Evolutionary conservation across 1,140 invertebrate species (phyloP).

Genomic region (Rhizoglyphus robini): DNA sequence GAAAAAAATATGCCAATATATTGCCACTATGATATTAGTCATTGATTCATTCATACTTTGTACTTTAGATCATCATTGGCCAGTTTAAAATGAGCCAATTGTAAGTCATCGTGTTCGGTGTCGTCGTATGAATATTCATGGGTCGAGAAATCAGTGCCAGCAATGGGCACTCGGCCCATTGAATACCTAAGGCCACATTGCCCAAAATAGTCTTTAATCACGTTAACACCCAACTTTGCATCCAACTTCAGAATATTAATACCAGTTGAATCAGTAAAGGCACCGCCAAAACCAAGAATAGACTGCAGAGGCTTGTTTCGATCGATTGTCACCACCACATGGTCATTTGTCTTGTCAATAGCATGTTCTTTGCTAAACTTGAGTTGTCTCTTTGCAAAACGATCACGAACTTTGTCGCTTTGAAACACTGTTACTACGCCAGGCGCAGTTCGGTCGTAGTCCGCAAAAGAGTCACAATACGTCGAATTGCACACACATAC

Average conservation of each 20-base stretch:
- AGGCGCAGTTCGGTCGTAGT: no score
- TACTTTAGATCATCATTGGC: slow-evolving; percentile 50
- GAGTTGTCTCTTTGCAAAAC: slow-evolving; percentile 33
- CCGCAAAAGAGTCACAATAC: slow-evolving; percentile 59
- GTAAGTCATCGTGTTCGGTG: no score
- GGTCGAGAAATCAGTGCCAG: slow-evolving; percentile 63
- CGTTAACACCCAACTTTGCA: no score
- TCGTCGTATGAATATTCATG: slow-evolving; percentile 53
- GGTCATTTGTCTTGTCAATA: background rate
- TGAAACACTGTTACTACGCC: slow-evolving; percentile 41
- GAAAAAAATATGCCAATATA: background rate
- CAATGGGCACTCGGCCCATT: slow-evolving; percentile 71
- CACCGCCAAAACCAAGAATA: slow-evolving; percentile 63
- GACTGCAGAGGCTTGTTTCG: slow-evolving; percentile 30
- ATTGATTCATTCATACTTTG: slow-evolving; percentile 10
- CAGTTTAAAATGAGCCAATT: no score
- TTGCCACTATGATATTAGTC: background rate
- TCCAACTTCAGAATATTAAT: no score
- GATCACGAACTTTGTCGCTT: slow-evolving; percentile 39
- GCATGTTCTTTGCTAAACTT: slow-evolving; percentile 19
- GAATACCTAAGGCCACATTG: no score
- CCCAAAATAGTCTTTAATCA: no score
- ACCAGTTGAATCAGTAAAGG: slow-evolving; percentile 67
- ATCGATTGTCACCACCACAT: slow-evolving; percentile 28
- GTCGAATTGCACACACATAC: no score